phyloP scores from a whole-genome alignment of 1,140 invertebrate genomes.

The Asobara japonica region DNA sequence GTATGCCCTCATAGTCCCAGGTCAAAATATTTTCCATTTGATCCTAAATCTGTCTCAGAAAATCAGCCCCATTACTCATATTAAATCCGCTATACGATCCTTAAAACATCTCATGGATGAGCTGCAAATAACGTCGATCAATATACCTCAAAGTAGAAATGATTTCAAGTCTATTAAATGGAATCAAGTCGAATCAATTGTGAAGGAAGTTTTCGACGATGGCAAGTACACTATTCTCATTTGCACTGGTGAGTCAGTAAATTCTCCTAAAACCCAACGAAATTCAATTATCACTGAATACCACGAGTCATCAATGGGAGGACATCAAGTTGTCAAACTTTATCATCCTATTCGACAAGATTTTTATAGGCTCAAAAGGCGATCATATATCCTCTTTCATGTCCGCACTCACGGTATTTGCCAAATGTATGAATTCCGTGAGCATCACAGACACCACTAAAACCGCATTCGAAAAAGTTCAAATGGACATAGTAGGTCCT shows the following conservation, averaged over 20 bases:
- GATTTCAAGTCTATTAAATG: neutral
- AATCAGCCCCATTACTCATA: neutral
- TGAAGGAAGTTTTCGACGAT: slow-evolving; percentile 20
- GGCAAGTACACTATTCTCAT: slow-evolving; percentile 24
- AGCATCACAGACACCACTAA: slow-evolving; percentile 38
- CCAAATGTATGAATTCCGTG: slow-evolving; percentile 45
- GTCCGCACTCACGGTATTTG: slow-evolving; percentile 46
- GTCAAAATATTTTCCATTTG: slow-evolving; percentile 22
- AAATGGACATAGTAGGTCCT: slow-evolving; percentile 44
- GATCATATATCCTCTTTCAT: slow-evolving; percentile 36
- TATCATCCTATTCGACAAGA: slow-evolving; percentile 28
- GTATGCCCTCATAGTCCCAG: neutral
- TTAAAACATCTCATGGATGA: slow-evolving; percentile 20
- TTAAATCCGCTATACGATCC: neutral
- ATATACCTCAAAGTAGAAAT: neutral
- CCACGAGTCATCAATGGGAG: slow-evolving; percentile 30
- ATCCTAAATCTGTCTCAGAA: neutral
- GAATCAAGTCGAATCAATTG: neutral
- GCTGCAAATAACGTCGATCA: neutral
- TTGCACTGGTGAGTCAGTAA: slow-evolving; percentile 16
- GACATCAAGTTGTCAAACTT: slow-evolving; percentile 32
- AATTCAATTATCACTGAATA: slow-evolving; percentile 33
- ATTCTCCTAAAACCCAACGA: slow-evolving; percentile 8
- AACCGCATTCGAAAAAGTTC: slow-evolving; percentile 35
- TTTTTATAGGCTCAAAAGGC: slow-evolving; percentile 29